Base-by-base conservation (phyloP, 1,140 invertebrate species). In the Atta texana region DNA sequence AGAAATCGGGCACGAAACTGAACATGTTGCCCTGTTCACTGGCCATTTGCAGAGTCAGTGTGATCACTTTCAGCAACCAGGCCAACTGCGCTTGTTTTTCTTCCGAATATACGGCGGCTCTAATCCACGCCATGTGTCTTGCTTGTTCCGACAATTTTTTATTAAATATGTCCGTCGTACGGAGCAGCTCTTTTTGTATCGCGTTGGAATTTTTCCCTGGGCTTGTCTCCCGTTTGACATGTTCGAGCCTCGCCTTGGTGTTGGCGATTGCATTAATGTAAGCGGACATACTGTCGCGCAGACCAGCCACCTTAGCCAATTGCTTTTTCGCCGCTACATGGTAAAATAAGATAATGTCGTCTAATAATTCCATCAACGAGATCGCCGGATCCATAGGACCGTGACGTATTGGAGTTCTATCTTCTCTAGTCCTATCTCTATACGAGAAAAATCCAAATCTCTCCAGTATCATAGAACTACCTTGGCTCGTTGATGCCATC, bases 1-100 rank as follows among this genome's bases (percentile, higher is more conserved):
- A 98, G 92, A 98, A 97, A 87, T 98, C 97, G 2, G 98, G 98
- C 18, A 98, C 96, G 93, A 98, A 98, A 12, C 96, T 96, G 93
- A 98, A 98, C 51, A 98, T 95, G 5, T 96, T 95, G 14, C 97
- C 97, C 59, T 96, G 95, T n/a, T 93, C 89, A 5, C 97, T 97
- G 3, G 96, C 95, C 8, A 94, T 94, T 55, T 95, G 94, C 24
- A 97, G 89, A 0, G 97, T 97, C 10, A 94, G 92, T 0, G 97
- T 89, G 0, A 97, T 94, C 1, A 96, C 95, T 84, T 96, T 95
- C 18, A 97, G 91, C 1, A 98, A 90, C 96, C 97, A 97, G 7
- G 95, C 86, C 0, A 96, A 88, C 82, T 97, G 96, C 1, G 90
- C 92, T 91, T 97, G 96, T 87, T 97, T 97, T 61, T 96, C 95